These are phyloP conservation scores for Microctenopoma lineatum DNA, from an alignment of 2,797 vertebrate species.

Conservation along the genomic window DNA sequence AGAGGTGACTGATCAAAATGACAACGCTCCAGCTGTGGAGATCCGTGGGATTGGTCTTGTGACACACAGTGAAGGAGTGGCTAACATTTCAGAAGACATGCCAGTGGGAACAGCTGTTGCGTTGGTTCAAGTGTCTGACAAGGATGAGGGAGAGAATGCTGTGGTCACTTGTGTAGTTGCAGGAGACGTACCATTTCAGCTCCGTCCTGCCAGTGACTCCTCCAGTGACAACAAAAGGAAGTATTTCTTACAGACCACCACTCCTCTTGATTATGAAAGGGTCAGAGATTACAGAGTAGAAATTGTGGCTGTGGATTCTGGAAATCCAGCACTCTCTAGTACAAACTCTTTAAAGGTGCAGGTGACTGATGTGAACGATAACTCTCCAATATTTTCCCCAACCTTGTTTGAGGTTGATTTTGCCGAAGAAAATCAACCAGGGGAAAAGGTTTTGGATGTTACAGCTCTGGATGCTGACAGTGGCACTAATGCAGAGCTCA, in stretches of 20 bases:
- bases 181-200: conserved; percentile 95
- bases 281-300: conserved; percentile 93
- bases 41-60: conserved; percentile 97
- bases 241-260: conserved; percentile 98
- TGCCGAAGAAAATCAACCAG: conserved; percentile 93
- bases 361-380: conserved; percentile 96
- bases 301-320: conserved; percentile 97
- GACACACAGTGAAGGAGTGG: conserved; percentile 95
- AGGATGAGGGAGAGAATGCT: conserved; percentile 95
- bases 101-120: conserved; percentile 96
- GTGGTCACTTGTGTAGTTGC: conserved; percentile 99
- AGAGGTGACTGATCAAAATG: conserved; percentile 95
- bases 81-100: conserved; percentile 98
- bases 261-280: conserved; percentile 92
- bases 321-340: conserved; percentile 96
- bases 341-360: conserved; percentile 98
- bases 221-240: conserved; percentile 97
- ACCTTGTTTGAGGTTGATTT: conserved; percentile 93
- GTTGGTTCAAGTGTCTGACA: conserved; percentile 96
- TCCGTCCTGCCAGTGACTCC: conserved; percentile 94
- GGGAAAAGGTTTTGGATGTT: conserved; percentile 92
- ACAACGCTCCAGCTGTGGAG: conserved; percentile 96
- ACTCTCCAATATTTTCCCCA: conserved; percentile 94
- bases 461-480: conserved; percentile 94
- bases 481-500: conserved; percentile 93